phyloP scores from a whole-genome alignment of 1,140 invertebrate genomes.

The Saccostrea glomerata region DNA sequence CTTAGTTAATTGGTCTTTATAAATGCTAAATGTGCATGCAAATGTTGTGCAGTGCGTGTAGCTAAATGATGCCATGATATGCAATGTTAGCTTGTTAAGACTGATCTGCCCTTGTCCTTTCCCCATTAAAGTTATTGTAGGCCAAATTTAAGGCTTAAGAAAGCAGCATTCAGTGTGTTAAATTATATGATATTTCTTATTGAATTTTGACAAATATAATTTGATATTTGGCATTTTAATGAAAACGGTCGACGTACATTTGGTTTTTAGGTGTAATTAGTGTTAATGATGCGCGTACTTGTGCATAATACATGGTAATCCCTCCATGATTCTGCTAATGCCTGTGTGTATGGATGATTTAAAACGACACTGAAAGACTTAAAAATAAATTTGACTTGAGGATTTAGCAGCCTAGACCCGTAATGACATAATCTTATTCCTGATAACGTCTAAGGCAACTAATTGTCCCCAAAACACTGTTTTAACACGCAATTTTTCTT shows the following conservation, averaged over 20 bases:
- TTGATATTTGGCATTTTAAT: slow-evolving; percentile 24
- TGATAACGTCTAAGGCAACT: background rate
- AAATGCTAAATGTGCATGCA: background rate
- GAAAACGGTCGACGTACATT: background rate
- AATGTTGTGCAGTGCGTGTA: background rate
- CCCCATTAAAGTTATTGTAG: background rate
- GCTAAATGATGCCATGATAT: background rate
- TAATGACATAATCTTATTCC: slow-evolving; percentile 10
- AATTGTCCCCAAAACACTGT: background rate
- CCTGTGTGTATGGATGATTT: background rate
- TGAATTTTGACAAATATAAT: slow-evolving; percentile 27
- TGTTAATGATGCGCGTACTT: slow-evolving; percentile 27
- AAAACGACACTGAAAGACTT: background rate
- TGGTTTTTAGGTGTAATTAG: background rate
- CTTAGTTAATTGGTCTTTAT: background rate
- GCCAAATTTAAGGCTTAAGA: slow-evolving; percentile 26
- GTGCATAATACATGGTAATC: slow-evolving; percentile 31
- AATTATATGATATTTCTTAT: slow-evolving; percentile 19
- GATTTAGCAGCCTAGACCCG: background rate
- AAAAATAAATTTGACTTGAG: slow-evolving; percentile 1
- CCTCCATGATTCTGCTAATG: background rate
- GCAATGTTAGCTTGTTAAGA: background rate
- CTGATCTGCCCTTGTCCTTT: background rate
- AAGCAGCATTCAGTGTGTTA: background rate
- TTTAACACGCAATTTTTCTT: background rate